Base-by-base conservation (phyloP, 2,113 vertebrate genomes). In the Reinhardtius hippoglossoides region DNA sequence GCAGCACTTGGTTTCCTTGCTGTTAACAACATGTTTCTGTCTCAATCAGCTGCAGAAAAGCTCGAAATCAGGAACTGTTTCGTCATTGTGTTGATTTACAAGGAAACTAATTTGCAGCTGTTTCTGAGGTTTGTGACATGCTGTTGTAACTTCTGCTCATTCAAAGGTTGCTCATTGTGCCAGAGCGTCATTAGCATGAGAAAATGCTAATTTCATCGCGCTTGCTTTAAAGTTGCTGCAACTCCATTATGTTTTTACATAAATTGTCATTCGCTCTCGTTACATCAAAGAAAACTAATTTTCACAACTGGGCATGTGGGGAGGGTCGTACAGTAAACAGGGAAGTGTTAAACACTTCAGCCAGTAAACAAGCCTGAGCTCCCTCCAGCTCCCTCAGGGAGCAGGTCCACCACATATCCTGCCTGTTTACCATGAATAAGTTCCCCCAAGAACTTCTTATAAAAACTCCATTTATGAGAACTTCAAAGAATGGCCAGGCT, bases 291-390 rank as follows among this genome's bases (percentile, higher is more conserved):
- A 65, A 62, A 63, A 46, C 26, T 48, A 21, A 20, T 66, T 74
- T 72, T 75, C 74, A 74, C 64, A 71, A 52, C 15, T 61, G 52
- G 67, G 54, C 21, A 14, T 56, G 54, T 56, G 54, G 73, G 79
- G 66, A 80, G 79, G 52, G 61, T 60, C 5, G 37, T 15, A 35
- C 68, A 76, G 72, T 70, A 78, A 88, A 74, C 3, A 71, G 76
- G 68, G 71, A 79, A 69, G 77, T 76, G 75, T 87, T 86, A 75
- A 90, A 86, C 4, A 72, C 71, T 87, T 72, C 66, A 80, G 74
- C 76, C 79, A 83, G 85, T 88, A 88, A 90, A 89, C 86, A 88
- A 78, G 79, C 61, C 50, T 24, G 72, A 87, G 91, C 79, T 74
- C 71, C 66, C 55, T 57, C 79, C 59, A 40, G 58, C 68, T 55